These are phyloP conservation scores for Drosophila falleni DNA, from an alignment of 2,888 invertebrate species.

Conservation along the genomic window DNA sequence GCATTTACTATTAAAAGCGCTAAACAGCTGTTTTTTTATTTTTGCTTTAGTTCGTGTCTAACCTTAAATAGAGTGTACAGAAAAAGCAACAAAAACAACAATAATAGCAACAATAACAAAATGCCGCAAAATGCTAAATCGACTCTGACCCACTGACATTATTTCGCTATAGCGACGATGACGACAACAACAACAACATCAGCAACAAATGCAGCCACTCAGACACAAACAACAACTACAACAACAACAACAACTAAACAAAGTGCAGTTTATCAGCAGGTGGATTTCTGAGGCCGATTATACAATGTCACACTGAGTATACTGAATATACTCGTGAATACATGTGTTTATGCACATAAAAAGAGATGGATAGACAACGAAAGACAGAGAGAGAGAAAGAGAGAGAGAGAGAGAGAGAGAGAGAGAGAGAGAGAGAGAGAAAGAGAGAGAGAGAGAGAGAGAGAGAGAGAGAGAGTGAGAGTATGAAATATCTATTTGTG, in stretches of 20 bases:
- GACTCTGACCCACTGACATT: conserved; percentile 85
- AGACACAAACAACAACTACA: conserved; percentile 26
- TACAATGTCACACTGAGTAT: conserved; percentile 41
- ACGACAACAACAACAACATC: conserved; percentile 29
- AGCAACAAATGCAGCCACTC: conserved; percentile 36
- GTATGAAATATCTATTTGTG: no score
- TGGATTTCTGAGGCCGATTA: conserved; percentile 61
- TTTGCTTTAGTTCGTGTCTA: conserved; percentile 38
- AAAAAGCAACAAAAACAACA: conserved; percentile 12
- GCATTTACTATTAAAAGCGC: no score
- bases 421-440: neutral
- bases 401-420: neutral
- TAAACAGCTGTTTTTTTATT: conserved; percentile 64
- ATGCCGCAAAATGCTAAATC: conserved; percentile 72
- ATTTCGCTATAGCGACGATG: conserved; percentile 68
- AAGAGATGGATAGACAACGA: conserved; percentile 3
- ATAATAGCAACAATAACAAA: conserved; percentile 13
- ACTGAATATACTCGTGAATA: conserved; percentile 3
- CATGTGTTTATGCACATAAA: neutral
- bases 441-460: conserved; percentile 35
- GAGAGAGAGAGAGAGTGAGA: conserved; percentile 31
- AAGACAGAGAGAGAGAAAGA: neutral
- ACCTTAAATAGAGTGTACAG: conserved; percentile 53
- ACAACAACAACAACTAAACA: conserved; percentile 25
- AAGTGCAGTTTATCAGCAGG: conserved; percentile 71